Percentiles rank a stretch among this genome's conserved stretches.
Conservation (phyloP, 2,797 vertebrate genomes). For the Fistularia tabacaria region DNA sequence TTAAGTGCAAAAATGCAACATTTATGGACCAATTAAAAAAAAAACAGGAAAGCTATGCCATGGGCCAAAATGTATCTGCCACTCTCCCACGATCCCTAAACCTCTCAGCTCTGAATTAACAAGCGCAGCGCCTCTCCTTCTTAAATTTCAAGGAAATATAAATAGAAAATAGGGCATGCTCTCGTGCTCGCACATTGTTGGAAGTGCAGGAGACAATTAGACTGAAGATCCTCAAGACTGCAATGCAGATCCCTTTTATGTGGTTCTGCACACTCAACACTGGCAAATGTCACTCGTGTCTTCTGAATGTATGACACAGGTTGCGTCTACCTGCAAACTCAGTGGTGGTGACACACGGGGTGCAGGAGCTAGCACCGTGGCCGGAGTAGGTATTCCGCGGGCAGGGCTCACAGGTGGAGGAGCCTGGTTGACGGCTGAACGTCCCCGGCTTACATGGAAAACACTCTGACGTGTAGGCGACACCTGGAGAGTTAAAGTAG, state of each 20-base stretch:
- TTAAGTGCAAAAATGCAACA: too few species aligned
- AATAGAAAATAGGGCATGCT: slow-evolving; percentile 30
- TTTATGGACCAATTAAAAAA: too few species aligned
- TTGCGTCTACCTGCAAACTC: slow-evolving; percentile 84
- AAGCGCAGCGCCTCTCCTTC: slow-evolving; percentile 10
- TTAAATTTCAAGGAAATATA: slow-evolving; percentile 21
- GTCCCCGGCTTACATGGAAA: slow-evolving; percentile 93
- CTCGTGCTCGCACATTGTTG: slow-evolving; percentile 6
- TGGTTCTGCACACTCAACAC: background rate
- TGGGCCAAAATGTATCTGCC: background rate
- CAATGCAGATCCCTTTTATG: slow-evolving; percentile 1
- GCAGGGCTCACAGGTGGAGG: slow-evolving; percentile 83
- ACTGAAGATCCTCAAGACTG: background rate
- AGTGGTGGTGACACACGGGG: slow-evolving; percentile 76
- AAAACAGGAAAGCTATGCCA: too few species aligned
- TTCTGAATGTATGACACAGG: too few species aligned
- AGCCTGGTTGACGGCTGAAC: slow-evolving; percentile 84
- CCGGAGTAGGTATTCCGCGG: slow-evolving; percentile 87
- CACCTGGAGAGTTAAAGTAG: slow-evolving; percentile 73
- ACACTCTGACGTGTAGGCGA: slow-evolving; percentile 94
- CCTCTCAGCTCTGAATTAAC: slow-evolving; percentile 1
- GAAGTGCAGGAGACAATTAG: slow-evolving; percentile 12
- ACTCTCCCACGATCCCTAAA: background rate
- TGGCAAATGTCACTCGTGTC: background rate
- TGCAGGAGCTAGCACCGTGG: slow-evolving; percentile 89